Evolutionary conservation across 2,888 invertebrate genomes (phyloP).

Genomic region (Stratiomys singularior): DNA sequence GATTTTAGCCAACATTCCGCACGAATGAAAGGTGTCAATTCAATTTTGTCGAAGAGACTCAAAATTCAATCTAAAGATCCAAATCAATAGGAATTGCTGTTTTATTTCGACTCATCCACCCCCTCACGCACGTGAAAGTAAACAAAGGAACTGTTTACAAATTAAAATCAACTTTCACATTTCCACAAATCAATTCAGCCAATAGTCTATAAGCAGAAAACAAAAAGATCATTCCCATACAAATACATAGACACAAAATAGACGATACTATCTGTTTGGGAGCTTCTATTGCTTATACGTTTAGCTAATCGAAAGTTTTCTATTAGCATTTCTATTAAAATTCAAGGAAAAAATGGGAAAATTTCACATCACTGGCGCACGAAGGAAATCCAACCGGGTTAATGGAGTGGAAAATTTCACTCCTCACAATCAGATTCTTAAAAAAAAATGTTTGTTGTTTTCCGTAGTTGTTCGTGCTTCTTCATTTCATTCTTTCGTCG

Average conservation of each 20-base stretch:
- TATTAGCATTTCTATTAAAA: slow-evolving; percentile 26
- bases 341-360: not conserved
- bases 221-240: not conserved
- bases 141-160: not conserved
- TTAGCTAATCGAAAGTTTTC: slow-evolving; percentile 25
- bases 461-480: not conserved
- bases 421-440: slow-evolving; percentile 29
- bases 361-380: not conserved
- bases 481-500: not conserved
- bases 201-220: not conserved
- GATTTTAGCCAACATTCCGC: no score
- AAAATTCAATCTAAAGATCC: no score
- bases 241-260: not conserved
- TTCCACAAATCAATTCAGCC: not conserved
- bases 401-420: slow-evolving; percentile 33
- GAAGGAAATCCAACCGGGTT: slow-evolving; percentile 5
- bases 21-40: no score
- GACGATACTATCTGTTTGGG: not conserved
- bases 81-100: not conserved
- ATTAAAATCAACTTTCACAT: not conserved
- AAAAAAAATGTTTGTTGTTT: slow-evolving; percentile 19
- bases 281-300: not conserved
- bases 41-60: no score
- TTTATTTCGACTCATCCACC: not conserved
- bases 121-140: not conserved